Evolutionary conservation across 2,888 invertebrate genomes (phyloP).

Genomic region (Gibbula magus): DNA sequence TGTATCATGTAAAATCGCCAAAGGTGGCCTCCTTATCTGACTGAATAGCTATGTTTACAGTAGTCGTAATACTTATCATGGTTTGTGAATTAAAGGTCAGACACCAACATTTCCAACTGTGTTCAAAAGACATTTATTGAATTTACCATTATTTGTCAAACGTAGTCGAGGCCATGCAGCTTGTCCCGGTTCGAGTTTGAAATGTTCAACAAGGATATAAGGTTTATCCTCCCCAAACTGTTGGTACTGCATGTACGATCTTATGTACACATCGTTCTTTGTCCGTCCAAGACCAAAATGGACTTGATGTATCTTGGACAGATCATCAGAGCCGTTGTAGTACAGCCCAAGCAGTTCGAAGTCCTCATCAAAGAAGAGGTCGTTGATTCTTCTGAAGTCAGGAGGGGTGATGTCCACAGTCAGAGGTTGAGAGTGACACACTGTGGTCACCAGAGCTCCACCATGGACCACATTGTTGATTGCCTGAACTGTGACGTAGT

Average conservation of each 20-base stretch:
- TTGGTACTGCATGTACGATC: constrained; percentile 39
- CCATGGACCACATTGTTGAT: constrained; percentile 53
- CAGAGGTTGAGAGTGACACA: constrained; percentile 57
- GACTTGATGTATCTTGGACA: constrained; percentile 50
- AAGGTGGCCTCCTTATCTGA: too few relatives aligned
- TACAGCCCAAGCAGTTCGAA: constrained; percentile 57
- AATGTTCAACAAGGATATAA: constrained; percentile 33
- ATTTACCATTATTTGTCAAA: constrained; percentile 39
- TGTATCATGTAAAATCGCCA: too few relatives aligned
- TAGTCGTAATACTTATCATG: too few relatives aligned
- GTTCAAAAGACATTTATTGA: too few relatives aligned
- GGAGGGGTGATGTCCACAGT: constrained; percentile 59
- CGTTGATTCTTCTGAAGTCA: constrained; percentile 45
- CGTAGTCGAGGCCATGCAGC: constrained; percentile 39
- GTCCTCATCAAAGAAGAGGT: constrained; percentile 58
- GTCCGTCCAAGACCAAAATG: constrained; percentile 60
- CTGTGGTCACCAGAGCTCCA: constrained; percentile 59
- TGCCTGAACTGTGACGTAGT: constrained; percentile 23
- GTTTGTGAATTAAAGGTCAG: too few relatives aligned
- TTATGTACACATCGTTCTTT: constrained; percentile 53
- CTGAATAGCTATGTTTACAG: too few relatives aligned
- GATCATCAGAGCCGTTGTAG: constrained; percentile 48
- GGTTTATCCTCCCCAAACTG: constrained; percentile 4
- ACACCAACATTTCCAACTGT: too few relatives aligned
- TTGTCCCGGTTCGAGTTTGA: constrained; percentile 33